A percentile compares a stretch with the other conserved stretches of the same genome.
Conservation (phyloP, 2,797 vertebrate species). For the Heteromormyrus szaboi region DNA sequence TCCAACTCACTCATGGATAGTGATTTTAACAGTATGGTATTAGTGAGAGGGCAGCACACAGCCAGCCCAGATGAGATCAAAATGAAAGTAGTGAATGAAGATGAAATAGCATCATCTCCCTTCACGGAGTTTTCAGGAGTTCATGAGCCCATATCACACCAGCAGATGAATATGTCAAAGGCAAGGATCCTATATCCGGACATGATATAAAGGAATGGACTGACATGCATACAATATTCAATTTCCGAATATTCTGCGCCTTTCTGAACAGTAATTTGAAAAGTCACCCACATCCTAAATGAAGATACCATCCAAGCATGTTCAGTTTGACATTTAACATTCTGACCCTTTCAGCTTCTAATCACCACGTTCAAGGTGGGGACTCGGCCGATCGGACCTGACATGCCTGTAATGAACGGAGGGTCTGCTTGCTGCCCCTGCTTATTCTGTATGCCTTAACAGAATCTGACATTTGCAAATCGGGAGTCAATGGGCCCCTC, state of each 20-base stretch:
- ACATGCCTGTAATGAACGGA: not conserved
- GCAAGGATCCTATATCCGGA: not conserved
- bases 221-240: not conserved
- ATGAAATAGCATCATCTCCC: not conserved
- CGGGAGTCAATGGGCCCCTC: not conserved
- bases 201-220: not conserved
- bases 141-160: not conserved
- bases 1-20: not conserved
- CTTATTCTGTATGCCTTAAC: slow-evolving; percentile 9
- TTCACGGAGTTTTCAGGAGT: not conserved
- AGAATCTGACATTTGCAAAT: slow-evolving; percentile 20
- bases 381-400: not conserved
- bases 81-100: not conserved
- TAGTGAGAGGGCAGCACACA: not conserved
- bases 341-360: not conserved
- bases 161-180: not conserved
- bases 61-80: not conserved
- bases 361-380: not conserved
- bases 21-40: not conserved
- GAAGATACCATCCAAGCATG: not conserved
- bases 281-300: not conserved
- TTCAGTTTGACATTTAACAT: not conserved
- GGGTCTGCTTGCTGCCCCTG: not conserved
- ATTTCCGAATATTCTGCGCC: not conserved
- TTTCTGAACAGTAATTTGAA: not conserved